Evolutionary conservation across 1,140 invertebrate genomes (phyloP).

Genomic region (Chrysopa pallens): DNA sequence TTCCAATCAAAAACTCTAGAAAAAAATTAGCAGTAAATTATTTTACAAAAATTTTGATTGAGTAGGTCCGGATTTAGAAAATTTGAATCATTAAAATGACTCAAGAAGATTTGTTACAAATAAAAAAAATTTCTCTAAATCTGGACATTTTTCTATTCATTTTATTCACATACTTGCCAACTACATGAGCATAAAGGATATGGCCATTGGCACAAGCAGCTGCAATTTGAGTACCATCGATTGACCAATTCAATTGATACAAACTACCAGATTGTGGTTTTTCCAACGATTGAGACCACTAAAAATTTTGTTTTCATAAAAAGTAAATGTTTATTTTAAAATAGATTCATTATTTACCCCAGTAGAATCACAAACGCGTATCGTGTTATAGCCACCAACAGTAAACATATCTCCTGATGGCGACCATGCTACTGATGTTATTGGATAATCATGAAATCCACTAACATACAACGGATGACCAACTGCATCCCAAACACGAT

Average conservation of each 20-base stretch:
- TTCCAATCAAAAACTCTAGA: constrained; percentile 63
- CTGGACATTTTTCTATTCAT: constrained; percentile 7
- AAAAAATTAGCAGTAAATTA: constrained; percentile 10
- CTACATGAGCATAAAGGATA: constrained; percentile 77
- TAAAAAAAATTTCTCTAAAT: neutral
- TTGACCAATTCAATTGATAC: constrained; percentile 79
- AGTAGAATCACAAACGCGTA: constrained; percentile 81
- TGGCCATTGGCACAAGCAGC: constrained; percentile 82
- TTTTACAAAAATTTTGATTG: too few species aligned
- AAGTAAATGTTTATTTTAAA: neutral
- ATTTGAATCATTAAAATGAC: too few species aligned
- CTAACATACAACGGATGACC: constrained; percentile 76
- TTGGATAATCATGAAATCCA: constrained; percentile 68
- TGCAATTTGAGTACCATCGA: constrained; percentile 87
- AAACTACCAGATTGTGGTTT: constrained; percentile 73
- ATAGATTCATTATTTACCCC: constrained; percentile 48
- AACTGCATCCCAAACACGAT: constrained; percentile 86
- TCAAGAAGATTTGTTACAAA: constrained; percentile 3
- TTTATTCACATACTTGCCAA: constrained; percentile 51
- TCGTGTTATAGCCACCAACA: constrained; percentile 82
- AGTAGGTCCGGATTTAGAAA: too few species aligned
- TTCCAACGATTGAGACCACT: constrained; percentile 91
- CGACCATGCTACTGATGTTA: constrained; percentile 80
- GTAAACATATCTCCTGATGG: constrained; percentile 81
- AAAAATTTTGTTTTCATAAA: constrained; percentile 13